Evolutionary conservation across 1,140 invertebrate species (phyloP).

Genomic region (Atta colombica): DNA sequence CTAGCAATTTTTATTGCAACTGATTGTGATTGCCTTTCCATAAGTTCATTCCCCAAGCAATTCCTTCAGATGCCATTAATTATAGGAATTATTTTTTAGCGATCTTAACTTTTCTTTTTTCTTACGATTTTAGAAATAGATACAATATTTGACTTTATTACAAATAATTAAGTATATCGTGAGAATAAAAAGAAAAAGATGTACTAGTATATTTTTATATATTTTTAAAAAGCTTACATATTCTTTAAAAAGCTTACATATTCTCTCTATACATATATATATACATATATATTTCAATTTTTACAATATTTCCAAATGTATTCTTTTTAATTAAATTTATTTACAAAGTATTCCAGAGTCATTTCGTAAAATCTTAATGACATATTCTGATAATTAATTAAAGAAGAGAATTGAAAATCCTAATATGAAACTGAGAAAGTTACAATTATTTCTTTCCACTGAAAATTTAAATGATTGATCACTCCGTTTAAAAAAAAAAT

Average conservation of each 20-base stretch:
- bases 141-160: constrained; percentile 19
- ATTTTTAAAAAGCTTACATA: no score
- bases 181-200: not conserved
- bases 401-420: not conserved
- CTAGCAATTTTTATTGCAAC: constrained; percentile 13
- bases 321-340: not conserved
- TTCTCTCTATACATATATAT: not conserved
- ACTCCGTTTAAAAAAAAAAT: not conserved
- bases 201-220: no score
- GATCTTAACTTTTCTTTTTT: not conserved
- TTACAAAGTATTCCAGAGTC: not conserved
- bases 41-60: constrained; percentile 7
- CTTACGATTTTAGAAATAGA: not conserved
- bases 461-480: not conserved
- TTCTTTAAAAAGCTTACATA: no score
- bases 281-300: not conserved
- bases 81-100: constrained; percentile 16
- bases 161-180: constrained; percentile 16
- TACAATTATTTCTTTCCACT: not conserved
- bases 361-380: not conserved
- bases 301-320: not conserved
- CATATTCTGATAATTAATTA: not conserved
- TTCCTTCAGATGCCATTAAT: constrained; percentile 36
- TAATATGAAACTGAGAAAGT: not conserved
- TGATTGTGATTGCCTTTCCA: constrained; percentile 11